phyloP scores from a whole-genome alignment of 1,140 invertebrate genomes.

The Dufourea novaeangliae region DNA sequence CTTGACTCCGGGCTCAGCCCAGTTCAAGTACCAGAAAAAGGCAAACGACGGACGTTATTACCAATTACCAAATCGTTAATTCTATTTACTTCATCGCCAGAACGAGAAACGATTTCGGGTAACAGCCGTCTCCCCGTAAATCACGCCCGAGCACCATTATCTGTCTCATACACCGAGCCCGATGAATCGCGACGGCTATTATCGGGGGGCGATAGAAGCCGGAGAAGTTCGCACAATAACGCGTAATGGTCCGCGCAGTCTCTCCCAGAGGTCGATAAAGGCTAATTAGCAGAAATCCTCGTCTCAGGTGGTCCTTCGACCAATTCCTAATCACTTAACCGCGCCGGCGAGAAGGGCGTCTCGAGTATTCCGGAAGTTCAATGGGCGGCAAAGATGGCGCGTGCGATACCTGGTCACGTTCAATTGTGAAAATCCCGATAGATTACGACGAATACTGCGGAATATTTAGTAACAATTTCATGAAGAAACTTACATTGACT shows the following conservation, averaged over 20 bases:
- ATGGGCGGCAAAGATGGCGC: background rate
- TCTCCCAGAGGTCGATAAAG: conserved; percentile 45
- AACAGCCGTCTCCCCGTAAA: conserved; percentile 28
- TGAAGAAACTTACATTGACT: background rate
- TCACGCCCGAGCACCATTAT: conserved; percentile 44
- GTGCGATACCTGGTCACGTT: conserved; percentile 6
- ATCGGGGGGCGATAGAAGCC: conserved; percentile 34
- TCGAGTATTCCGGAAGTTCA: conserved; percentile 28
- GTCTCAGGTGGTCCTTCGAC: conserved; percentile 36
- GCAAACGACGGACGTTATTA: conserved; percentile 26
- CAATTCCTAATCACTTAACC: conserved; percentile 48
- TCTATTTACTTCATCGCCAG: conserved; percentile 52
- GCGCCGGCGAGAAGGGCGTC: conserved; percentile 3
- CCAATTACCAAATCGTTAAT: conserved; percentile 51
- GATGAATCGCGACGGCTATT: conserved; percentile 46
- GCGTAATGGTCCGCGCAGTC: conserved; percentile 38
- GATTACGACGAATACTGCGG: background rate
- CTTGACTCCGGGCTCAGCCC: background rate
- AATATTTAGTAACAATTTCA: conserved; percentile 1
- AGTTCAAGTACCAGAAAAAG: background rate
- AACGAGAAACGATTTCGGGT: conserved; percentile 47
- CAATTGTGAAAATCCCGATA: conserved; percentile 24
- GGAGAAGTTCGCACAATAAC: conserved; percentile 55
- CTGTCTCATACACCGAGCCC: conserved; percentile 38
- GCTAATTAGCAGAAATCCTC: conserved; percentile 53